Percentiles rank a stretch among this genome's conserved stretches.
These are phyloP conservation scores for Nixonia krombeini DNA, from an alignment of 1,140 invertebrate genomes.

Conservation along the genomic window DNA sequence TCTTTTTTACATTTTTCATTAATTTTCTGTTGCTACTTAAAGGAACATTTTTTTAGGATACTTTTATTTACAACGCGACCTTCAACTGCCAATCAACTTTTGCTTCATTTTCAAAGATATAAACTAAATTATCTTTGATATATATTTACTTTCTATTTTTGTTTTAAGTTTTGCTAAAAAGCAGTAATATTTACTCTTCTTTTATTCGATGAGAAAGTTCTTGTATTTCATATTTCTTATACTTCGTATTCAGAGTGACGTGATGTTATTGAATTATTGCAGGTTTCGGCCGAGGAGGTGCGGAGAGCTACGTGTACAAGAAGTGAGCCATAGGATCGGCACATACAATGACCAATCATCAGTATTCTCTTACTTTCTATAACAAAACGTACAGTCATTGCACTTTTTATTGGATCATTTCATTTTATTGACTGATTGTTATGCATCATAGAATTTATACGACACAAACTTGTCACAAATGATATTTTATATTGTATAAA, in stretches of 20 bases:
- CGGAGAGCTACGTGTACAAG: conserved; percentile 76
- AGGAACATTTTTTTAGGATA: not conserved
- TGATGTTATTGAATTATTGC: conserved; percentile 52
- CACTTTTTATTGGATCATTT: no score
- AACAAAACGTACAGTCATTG: no score
- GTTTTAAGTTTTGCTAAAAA: not conserved
- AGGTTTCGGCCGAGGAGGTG: conserved; percentile 77
- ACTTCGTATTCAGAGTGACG: no score
- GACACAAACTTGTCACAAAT: no score
- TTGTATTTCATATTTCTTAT: conserved; percentile 1
- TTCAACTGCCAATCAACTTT: not conserved
- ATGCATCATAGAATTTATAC: no score
- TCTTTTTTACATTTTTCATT: conserved; percentile 2
- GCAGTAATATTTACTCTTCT: conserved; percentile 1
- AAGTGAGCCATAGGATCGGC: not conserved
- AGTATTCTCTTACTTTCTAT: no score
- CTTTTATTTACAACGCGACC: not conserved
- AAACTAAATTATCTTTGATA: conserved; percentile 20
- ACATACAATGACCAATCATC: no score
- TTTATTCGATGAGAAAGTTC: no score
- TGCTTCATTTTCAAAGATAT: not conserved
- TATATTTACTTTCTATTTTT: no score
- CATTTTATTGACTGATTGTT: no score
- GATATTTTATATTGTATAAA: no score
- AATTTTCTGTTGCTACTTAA: not conserved